Evolutionary conservation across 23 tunicate species (phyloP), one percentile per base, ranked within the genome.

Genomic region (Phallusia fumigata): DNA sequence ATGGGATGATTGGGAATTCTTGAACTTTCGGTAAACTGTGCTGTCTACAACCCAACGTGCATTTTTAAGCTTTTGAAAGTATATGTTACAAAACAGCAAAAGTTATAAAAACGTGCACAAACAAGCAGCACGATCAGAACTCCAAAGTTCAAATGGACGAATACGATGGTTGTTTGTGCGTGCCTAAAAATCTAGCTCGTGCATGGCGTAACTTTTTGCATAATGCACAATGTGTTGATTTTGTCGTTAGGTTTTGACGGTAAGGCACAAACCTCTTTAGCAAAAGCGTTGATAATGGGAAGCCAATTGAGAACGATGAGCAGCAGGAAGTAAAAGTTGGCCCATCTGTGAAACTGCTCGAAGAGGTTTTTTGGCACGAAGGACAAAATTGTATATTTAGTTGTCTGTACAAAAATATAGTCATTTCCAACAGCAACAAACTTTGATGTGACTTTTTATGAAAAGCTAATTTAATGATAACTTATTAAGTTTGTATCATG

Each of bases 311-410:
- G 84, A 45, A 89, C 64, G 72, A 89, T 78, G 52, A 93, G 79
- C 51, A 89, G 35, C 21, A 89, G 80, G 53, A 93, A 93, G 73
- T 93, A 93, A 49, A 93, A 89, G 86, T 93, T 93, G 30, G 98
- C 98, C 53, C 76, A 89, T 33, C 98, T 84, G 32, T 93, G 98
- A 53, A 93, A 88, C 50, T 93, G 98, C 69, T 89, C 89, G 53
- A 93, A 93, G 1, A 93, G 31, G 40, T 93, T 93, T 58, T 85
- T 85, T 18, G 90, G 90, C 8, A 89, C 26, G 75, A 93, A 93
- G 10, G 91, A 78, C 30, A 93, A 31, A 16, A 89, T 32, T 0
- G 92, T 93, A 90, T 93, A 93, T 75, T 89, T 85, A 8, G 97
- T 92, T 11, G 97, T 92, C 86, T 84, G 81, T n/a, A n/a, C 47